A percentile compares a stretch with the other conserved stretches of the same genome.
Conservation (phyloP, 2,113 vertebrate genomes). For the Saccopteryx leptura region DNA sequence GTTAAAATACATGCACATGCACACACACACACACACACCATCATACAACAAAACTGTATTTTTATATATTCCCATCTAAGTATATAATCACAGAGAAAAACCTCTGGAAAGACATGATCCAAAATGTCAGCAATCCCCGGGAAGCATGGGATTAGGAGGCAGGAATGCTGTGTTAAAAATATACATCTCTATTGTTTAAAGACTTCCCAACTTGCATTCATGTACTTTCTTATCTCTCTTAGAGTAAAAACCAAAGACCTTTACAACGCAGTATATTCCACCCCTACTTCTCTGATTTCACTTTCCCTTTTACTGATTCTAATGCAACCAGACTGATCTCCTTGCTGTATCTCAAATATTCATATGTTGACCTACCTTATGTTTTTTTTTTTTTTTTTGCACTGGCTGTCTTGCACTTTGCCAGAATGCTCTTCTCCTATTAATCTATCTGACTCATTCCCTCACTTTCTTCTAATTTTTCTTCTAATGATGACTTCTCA, state of each 20-base stretch:
- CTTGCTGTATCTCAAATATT: background rate
- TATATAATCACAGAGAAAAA: background rate
- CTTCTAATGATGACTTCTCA: background rate
- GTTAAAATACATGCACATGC: background rate
- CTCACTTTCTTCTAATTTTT: background rate
- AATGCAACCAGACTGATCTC: background rate
- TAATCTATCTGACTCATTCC: background rate
- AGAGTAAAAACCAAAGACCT: background rate
- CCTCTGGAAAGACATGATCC: background rate
- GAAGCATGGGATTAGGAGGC: background rate
- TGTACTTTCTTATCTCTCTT: slow-evolving; percentile 1
- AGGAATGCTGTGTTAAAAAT: background rate
- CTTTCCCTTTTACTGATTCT: background rate
- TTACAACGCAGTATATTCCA: background rate
- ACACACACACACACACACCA: background rate
- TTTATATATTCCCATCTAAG: background rate
- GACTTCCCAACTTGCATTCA: background rate
- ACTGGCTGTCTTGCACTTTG: background rate
- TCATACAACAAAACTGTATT: background rate
- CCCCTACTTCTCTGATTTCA: background rate
- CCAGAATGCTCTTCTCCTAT: background rate
- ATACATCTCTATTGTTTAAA: background rate
- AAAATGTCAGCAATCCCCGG: background rate
- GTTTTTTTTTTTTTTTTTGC: too few relatives aligned
- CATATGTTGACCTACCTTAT: background rate